Evolutionary conservation across 2,888 invertebrate species (phyloP).

Genomic region (Acanthopleura granulata): DNA sequence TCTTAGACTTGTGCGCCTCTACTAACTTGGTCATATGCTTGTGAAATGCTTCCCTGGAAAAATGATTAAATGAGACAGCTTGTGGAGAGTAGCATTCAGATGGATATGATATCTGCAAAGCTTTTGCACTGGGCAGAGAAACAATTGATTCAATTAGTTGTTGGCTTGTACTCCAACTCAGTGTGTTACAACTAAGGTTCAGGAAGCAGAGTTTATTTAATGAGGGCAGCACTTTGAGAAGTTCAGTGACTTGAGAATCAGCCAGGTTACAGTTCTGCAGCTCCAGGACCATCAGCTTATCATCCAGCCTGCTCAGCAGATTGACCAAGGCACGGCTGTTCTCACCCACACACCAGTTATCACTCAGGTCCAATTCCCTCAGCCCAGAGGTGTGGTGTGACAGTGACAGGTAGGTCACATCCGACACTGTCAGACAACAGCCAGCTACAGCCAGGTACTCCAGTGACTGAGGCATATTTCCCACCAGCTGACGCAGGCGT

Average conservation of each 20-base stretch:
- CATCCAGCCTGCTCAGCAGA: conserved; percentile 35
- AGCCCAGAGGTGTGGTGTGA: conserved; percentile 51
- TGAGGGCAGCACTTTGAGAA: conserved; percentile 35
- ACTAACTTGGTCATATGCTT: not conserved
- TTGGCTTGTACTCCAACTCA: conserved; percentile 31
- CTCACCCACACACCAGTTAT: conserved; percentile 46
- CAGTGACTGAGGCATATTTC: conserved; percentile 42
- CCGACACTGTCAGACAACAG: conserved; percentile 53
- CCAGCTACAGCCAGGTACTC: conserved; percentile 55
- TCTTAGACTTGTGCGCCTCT: not conserved
- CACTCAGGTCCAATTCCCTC: conserved; percentile 59
- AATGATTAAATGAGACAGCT: not conserved
- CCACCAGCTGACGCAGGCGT: conserved; percentile 48
- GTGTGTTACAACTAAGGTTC: conserved; percentile 48
- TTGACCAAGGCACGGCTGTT: conserved; percentile 30
- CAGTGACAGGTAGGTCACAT: conserved; percentile 50
- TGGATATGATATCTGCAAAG: conserved; percentile 30
- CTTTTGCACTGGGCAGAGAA: conserved; percentile 31
- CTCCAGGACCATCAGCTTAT: conserved; percentile 50
- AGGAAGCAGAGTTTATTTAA: conserved; percentile 47
- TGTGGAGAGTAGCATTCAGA: conserved; percentile 17
- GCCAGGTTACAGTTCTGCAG: conserved; percentile 53
- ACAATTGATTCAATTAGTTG: conserved; percentile 34
- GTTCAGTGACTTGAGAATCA: conserved; percentile 34
- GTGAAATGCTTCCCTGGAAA: not conserved